Evolutionary conservation across 2,797 vertebrate species (phyloP), one percentile per base, ranked within the genome.

Genomic region (Xiphophorus birchmanni): DNA sequence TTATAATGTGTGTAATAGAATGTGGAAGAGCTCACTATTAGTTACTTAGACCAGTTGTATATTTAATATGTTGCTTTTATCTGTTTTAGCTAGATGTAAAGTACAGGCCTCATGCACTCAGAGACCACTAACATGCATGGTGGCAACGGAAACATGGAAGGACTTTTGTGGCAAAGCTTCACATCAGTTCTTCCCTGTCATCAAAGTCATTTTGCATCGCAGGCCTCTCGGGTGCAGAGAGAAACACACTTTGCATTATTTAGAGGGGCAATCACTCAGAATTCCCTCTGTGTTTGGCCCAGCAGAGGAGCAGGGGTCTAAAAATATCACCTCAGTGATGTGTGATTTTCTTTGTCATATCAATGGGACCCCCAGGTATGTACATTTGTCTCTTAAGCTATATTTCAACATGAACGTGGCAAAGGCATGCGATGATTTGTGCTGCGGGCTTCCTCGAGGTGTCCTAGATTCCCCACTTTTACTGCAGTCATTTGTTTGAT

Each of bases 171-270:
- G 89, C 76, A 77, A 87, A 91, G 81, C 83, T 84, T 93, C 89
- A 89, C 78, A 84, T 93, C 92, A 90, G 82, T 90, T 91, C 85
- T 89, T 94, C 84, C 78, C 83, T 92, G 92, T 93, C 95, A 94
- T 90, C 89, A 86, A 67, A 90, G 88, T 93, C 91, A 90, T 95
- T 94, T 93, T 89, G 90, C 87, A 91, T 94, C 84, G 86, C 35
- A 75, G 83, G 84, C 85, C 86, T 91, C 87, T 81, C 8, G 86
- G 88, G 89, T 85, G 79, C 73, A 56, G 80, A 80, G 86, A 81
- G 89, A 91, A 93, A 93, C 90, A 91, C 84, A 89, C 80, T 93
- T 91, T 96, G 93, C 92, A 96, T 95, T 95, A 96, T 96, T 96
- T 93, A 95, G 94, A 92, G 92, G 90, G 88, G 89, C 92, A 94